Evolutionary conservation across 2,113 vertebrate genomes (phyloP).

Genomic region (Zosterops borbonicus): DNA sequence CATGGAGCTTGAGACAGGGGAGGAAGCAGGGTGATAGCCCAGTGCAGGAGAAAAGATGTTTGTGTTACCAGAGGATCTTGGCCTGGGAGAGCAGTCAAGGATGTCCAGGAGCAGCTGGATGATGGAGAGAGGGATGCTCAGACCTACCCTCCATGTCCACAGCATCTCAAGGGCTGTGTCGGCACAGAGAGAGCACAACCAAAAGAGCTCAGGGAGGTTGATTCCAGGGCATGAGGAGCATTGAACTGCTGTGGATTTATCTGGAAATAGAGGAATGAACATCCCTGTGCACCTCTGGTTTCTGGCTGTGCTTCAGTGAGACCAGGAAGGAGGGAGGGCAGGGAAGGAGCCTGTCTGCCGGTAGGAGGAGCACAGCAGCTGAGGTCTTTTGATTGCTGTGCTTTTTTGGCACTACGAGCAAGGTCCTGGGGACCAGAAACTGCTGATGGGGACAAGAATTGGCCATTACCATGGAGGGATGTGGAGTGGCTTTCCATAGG

Average conservation of each 20-base stretch:
- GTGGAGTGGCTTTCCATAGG: fast-evolving
- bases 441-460: neutral
- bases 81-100: neutral
- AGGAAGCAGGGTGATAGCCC: neutral
- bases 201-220: neutral
- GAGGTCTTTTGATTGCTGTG: neutral
- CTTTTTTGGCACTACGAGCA: fast-evolving
- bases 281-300: neutral
- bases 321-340: neutral
- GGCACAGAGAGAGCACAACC: neutral
- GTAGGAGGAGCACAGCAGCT: neutral
- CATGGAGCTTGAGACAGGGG: fast-evolving
- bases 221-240: neutral
- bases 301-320: neutral
- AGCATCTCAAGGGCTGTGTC: neutral
- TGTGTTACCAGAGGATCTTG: neutral
- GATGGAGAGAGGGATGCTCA: neutral
- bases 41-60: neutral
- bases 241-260: neutral
- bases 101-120: neutral
- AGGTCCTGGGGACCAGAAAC: neutral
- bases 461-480: fast-evolving
- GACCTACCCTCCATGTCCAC: neutral
- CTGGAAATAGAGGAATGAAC: neutral
- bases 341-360: neutral